phyloP scores from a whole-genome alignment of 1,140 invertebrate species.

The Drosophila triauraria region DNA sequence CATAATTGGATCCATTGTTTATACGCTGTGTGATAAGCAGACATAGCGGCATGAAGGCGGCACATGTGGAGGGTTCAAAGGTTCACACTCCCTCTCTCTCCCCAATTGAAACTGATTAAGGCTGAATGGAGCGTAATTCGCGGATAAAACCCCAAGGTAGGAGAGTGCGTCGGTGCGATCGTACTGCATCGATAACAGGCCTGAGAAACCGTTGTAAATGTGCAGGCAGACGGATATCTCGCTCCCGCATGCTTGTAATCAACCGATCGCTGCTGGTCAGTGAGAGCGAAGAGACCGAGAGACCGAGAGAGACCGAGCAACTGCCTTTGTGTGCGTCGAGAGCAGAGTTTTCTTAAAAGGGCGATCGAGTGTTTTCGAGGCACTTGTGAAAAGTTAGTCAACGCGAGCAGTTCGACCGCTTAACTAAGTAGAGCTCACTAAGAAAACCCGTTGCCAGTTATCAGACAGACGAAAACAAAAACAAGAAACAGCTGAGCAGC shows the following conservation, averaged over 20 bases:
- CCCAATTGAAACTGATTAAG: conserved; percentile 26
- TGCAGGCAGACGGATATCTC: conserved; percentile 4
- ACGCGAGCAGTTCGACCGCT: conserved; percentile 51
- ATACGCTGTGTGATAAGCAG: conserved; percentile 42
- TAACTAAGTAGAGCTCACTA: conserved; percentile 11
- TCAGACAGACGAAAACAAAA: conserved; percentile 64
- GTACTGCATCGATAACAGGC: conserved; percentile 10
- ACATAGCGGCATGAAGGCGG: conserved; percentile 34
- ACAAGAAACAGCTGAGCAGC: conserved; percentile 72
- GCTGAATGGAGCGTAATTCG: conserved; percentile 17
- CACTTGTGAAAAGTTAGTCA: conserved; percentile 65
- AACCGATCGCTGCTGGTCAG: conserved; percentile 57
- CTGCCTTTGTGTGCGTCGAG: conserved; percentile 52
- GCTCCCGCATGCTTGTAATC: conserved; percentile 45
- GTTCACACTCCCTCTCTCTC: conserved; percentile 21
- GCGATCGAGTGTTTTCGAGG: conserved; percentile 58
- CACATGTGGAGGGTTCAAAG: conserved; percentile 54
- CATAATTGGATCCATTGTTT: conserved; percentile 48
- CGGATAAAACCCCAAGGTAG: conserved; percentile 24
- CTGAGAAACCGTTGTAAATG: conserved; percentile 19
- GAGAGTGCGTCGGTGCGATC: conserved; percentile 13
- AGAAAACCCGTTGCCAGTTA: conserved; percentile 24
- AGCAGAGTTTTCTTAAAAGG: conserved; percentile 73
- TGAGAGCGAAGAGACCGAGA: conserved; percentile 18
- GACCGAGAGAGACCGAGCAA: conserved; percentile 23